These are phyloP conservation scores for Colletes collaris DNA, from an alignment of 2,888 invertebrate species.

Conservation along the genomic window DNA sequence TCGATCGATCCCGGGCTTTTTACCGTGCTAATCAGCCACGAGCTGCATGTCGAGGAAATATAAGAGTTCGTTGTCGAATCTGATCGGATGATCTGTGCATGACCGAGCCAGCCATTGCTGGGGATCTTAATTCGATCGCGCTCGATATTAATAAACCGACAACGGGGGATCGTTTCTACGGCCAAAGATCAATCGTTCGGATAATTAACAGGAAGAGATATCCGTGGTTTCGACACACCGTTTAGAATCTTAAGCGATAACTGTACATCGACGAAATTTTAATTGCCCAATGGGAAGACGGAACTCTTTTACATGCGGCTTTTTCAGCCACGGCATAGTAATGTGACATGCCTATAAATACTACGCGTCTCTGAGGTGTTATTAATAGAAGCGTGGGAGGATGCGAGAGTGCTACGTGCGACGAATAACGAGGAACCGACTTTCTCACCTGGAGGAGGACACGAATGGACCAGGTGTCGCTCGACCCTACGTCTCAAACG, in stretches of 20 bases:
- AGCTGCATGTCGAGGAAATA: slow-evolving; percentile 63
- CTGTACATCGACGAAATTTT: slow-evolving; percentile 34
- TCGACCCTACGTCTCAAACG: slow-evolving; percentile 15
- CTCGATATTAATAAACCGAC: slow-evolving; percentile 64
- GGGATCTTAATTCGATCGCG: slow-evolving; percentile 68
- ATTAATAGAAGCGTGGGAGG: slow-evolving; percentile 70
- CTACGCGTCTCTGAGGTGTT: slow-evolving; percentile 30
- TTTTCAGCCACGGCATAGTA: slow-evolving; percentile 19
- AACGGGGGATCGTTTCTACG: not conserved
- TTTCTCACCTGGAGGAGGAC: slow-evolving; percentile 40
- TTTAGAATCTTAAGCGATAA: slow-evolving; percentile 6
- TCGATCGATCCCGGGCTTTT: slow-evolving; percentile 62
- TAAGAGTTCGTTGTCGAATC: slow-evolving; percentile 61
- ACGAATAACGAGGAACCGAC: slow-evolving; percentile 51
- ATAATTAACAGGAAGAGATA: not conserved
- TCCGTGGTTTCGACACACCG: not conserved
- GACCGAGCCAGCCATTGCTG: slow-evolving; percentile 50
- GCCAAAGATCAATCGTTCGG: too few species aligned
- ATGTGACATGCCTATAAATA: slow-evolving; percentile 54
- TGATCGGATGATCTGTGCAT: slow-evolving; percentile 69
- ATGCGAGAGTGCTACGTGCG: slow-evolving; percentile 59
- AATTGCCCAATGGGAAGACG: slow-evolving; percentile 20
- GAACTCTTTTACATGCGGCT: slow-evolving; percentile 3
- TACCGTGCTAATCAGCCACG: slow-evolving; percentile 66
- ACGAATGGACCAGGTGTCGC: slow-evolving; percentile 49